A percentile compares a stretch with the other conserved stretches of the same genome.
phyloP scores from a whole-genome alignment of 2,888 invertebrate genomes.

The Athalia rosae region DNA sequence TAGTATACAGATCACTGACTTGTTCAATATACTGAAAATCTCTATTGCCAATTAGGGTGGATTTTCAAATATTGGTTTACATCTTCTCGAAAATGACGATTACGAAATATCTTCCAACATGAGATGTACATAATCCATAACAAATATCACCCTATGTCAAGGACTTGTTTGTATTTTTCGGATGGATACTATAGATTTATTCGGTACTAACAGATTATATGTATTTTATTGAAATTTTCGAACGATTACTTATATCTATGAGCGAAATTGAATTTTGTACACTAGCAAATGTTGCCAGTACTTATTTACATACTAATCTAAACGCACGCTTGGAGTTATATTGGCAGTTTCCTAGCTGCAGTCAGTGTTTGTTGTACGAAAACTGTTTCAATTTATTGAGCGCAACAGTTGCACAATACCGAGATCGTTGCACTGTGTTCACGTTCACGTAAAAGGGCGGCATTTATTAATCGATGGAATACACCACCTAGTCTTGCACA shows the following conservation, averaged over 20 bases:
- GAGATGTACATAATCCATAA: neutral
- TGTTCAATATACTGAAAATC: conserved; percentile 11
- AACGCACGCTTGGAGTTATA: conserved; percentile 56
- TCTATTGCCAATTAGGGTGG: conserved; percentile 9
- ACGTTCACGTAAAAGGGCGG: conserved; percentile 29
- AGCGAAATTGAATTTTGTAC: conserved; percentile 58
- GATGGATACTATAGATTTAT: conserved; percentile 1
- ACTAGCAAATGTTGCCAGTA: conserved; percentile 55
- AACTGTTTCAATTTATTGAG: conserved; percentile 67
- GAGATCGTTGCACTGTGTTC: conserved; percentile 67
- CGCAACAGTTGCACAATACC: conserved; percentile 66
- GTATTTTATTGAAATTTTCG: conserved; percentile 11
- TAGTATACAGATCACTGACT: conserved; percentile 15
- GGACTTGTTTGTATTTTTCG: conserved; percentile 1
- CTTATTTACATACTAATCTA: conserved; percentile 52
- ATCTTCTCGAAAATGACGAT: neutral
- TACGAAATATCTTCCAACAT: conserved; percentile 29
- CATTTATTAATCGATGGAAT: conserved; percentile 38
- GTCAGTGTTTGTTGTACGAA: conserved; percentile 59
- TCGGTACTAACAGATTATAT: conserved; percentile 19
- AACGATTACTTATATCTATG: conserved; percentile 51
- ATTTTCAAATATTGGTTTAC: conserved; percentile 3
- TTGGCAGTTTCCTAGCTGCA: conserved; percentile 72
- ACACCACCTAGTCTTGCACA: conserved; percentile 35
- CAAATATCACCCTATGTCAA: conserved; percentile 33